Percentiles rank a stretch among this genome's conserved stretches.
Conservation (phyloP, 2,113 vertebrate species). For the Dendrocopos noguchii region DNA sequence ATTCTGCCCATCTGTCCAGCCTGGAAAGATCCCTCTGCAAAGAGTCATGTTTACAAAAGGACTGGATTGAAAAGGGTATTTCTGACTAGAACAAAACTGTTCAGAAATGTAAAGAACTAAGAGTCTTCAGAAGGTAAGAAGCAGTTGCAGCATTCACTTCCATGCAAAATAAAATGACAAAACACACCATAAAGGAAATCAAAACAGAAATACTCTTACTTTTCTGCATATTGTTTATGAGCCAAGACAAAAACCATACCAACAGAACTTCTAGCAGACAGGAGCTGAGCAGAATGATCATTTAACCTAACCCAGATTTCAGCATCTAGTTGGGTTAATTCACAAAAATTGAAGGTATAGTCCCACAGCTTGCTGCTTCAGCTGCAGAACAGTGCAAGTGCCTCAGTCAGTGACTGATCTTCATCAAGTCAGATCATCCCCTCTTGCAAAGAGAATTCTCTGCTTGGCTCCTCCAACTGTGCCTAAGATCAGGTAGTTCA, state of each 20-base stretch:
- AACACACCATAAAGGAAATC: neutral
- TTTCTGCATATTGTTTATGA: neutral
- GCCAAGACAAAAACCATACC: neutral
- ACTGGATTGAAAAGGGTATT: neutral
- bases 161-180: neutral
- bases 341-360: neutral
- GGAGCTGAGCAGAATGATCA: neutral
- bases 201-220: neutral
- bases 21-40: too few species aligned
- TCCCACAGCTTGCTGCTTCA: neutral
- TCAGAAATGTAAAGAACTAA: neutral
- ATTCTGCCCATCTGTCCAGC: too few species aligned
- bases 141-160: neutral
- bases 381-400: neutral
- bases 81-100: neutral
- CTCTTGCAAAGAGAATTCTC: neutral
- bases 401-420: neutral
- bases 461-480: neutral
- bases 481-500: neutral
- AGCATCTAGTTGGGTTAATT: neutral
- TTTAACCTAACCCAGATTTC: neutral
- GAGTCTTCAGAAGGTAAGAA: neutral
- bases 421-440: fast-evolving
- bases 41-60: neutral
- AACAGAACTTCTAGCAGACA: neutral